phyloP scores from a whole-genome alignment of 2,797 vertebrate genomes.

The Sebastolobus alascanus region DNA sequence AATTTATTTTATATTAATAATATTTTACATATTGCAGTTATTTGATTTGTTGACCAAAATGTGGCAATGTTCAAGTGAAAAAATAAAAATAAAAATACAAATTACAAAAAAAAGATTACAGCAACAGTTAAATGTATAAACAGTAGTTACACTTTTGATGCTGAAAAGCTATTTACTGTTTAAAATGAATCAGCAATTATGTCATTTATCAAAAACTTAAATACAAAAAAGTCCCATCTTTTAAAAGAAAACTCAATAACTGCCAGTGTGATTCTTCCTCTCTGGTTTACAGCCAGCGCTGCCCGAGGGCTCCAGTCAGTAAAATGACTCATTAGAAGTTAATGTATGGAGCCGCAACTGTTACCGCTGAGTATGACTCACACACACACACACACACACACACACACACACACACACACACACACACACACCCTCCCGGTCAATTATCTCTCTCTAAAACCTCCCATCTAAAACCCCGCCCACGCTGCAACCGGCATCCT shows the following conservation, averaged over 20 bases:
- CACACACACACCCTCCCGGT: neutral
- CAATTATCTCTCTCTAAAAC: constrained; percentile 17
- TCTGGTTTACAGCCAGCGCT: neutral
- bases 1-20: no score
- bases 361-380: constrained; percentile 23
- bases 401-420: constrained; percentile 2
- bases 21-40: no score
- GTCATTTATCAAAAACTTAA: neutral
- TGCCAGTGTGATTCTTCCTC: constrained; percentile 3
- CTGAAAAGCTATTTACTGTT: neutral
- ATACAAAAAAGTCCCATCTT: neutral
- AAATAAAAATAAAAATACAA: no score
- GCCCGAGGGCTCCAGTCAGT: constrained; percentile 8
- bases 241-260: neutral
- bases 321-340: constrained; percentile 39
- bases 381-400: neutral
- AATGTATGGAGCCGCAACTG: constrained; percentile 34
- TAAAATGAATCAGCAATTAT: neutral
- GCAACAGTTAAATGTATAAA: constrained; percentile 2
- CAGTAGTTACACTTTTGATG: neutral
- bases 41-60: no score
- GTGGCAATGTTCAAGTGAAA: no score
- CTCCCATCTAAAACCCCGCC: constrained; percentile 33
- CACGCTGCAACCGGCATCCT: neutral
- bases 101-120: constrained; percentile 1